A percentile compares a stretch with the other conserved stretches of the same genome.
phyloP scores from a whole-genome alignment of 2,113 vertebrate genomes.

The Machaerirhynchus nigripectus region DNA sequence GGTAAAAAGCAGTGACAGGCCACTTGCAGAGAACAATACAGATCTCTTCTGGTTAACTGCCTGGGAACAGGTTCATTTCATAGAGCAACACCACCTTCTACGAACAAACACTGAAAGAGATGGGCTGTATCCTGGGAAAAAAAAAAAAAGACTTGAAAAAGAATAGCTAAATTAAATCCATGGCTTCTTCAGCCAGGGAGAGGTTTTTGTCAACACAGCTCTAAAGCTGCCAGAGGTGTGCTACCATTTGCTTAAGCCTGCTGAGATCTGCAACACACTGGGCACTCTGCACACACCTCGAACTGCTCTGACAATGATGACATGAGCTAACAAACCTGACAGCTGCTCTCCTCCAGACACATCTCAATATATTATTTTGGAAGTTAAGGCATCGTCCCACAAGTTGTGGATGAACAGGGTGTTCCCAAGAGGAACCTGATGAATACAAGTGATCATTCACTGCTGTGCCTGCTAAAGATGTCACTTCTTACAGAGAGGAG shows the following conservation, averaged over 20 bases:
- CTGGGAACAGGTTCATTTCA: not conserved
- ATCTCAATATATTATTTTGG: not conserved
- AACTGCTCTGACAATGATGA: not conserved
- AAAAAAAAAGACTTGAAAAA: not conserved
- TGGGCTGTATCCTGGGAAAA: not conserved
- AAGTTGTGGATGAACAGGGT: not conserved
- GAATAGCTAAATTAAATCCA: not conserved
- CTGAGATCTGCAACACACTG: rapidly evolving
- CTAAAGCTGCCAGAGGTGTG: not conserved
- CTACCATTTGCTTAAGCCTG: not conserved
- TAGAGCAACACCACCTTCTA: not conserved
- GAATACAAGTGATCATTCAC: not conserved
- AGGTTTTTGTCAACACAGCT: not conserved
- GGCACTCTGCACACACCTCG: not conserved
- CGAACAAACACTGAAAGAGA: not conserved
- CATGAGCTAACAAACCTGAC: not conserved
- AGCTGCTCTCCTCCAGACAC: not conserved
- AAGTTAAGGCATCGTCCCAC: not conserved
- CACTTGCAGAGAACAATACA: not conserved
- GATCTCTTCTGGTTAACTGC: not conserved
- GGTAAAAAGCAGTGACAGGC: not conserved
- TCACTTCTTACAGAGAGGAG: not conserved
- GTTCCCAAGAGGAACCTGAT: not conserved
- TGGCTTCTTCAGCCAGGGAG: not conserved
- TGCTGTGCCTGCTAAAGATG: not conserved